Base-by-base conservation (phyloP, 1,140 invertebrate species). In the Homarus americanus region DNA sequence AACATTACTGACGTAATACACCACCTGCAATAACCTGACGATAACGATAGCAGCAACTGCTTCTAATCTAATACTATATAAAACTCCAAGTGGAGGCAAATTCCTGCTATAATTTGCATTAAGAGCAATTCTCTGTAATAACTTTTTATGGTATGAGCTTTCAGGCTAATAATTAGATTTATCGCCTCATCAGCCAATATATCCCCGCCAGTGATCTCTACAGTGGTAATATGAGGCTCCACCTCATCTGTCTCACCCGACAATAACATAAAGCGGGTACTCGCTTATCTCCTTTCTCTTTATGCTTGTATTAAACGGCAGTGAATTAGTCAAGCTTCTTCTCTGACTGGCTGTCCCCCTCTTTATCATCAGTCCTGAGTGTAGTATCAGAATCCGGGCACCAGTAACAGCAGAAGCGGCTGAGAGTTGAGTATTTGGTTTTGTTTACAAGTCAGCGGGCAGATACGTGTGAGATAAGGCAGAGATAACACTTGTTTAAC, bases 391-490 rank as follows among this genome's bases (percentile, higher is more conserved):
- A 32, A 69, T 32, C 63, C n/a, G 63, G 63, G n/a, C 12, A 32
- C n/a, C 32, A 12, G 63, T 28, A n/a, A 69, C 63, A 69, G 63
- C 15, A 69, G 24, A 5, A 69, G 63, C 32, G 63, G 2, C 63
- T 32, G 63, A 28, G 63, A n/a, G n/a, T 69, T 69, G 63, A 69
- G 63, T 69, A 69, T 5, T n/a, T 69, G 12, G 63, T 69, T 69
- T 69, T 69, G 63, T 69, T 69, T 69, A 69, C 63, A 28, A 69
- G 63, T 69, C n/a, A 5, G 63, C 63, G 63, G 28, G n/a, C 63
- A 69, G 63, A 69, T 69, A 69, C 63, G 63, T 69, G n/a, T 32
- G n/a, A 28, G 63, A 69, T 69, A 69, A 69, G 28, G 63, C n/a
- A 5, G 24, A 69, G 63, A 69, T 69, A 69, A 69, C n/a, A 69